These are phyloP conservation scores for Rhopalosiphum maidis DNA, from an alignment of 1,140 invertebrate genomes.

Conservation along the genomic window DNA sequence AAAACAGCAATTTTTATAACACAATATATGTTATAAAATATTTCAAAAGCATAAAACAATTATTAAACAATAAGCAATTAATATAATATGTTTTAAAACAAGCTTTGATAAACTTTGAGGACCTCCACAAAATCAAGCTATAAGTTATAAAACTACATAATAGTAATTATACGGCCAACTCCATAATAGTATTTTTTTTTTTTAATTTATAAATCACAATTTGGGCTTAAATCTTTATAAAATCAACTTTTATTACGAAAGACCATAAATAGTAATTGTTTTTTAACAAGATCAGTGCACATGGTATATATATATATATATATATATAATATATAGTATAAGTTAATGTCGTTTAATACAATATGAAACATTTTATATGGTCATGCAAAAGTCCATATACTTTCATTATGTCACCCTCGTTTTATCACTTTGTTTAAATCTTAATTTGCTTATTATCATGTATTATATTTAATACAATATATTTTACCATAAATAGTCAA, in stretches of 20 bases:
- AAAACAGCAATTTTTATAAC: no score
- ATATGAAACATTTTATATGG: conserved; percentile 9
- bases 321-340: no score
- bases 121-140: neutral
- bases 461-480: neutral
- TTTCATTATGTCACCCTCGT: neutral
- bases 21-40: neutral
- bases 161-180: no score
- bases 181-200: neutral
- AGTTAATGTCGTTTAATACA: neutral
- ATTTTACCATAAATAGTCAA: neutral
- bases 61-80: neutral
- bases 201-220: neutral
- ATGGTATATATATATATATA: neutral
- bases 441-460: neutral
- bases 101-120: neutral
- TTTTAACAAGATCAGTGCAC: neutral
- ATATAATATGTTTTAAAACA: neutral
- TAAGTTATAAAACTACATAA: neutral
- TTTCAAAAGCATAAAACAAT: neutral
- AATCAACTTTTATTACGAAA: conserved; percentile 6
- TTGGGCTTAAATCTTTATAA: neutral
- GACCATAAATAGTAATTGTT: neutral
- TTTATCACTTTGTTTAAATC: neutral
- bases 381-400: neutral